phyloP scores from a whole-genome alignment of 2,888 invertebrate genomes.

The Ichneumoninae sp. region DNA sequence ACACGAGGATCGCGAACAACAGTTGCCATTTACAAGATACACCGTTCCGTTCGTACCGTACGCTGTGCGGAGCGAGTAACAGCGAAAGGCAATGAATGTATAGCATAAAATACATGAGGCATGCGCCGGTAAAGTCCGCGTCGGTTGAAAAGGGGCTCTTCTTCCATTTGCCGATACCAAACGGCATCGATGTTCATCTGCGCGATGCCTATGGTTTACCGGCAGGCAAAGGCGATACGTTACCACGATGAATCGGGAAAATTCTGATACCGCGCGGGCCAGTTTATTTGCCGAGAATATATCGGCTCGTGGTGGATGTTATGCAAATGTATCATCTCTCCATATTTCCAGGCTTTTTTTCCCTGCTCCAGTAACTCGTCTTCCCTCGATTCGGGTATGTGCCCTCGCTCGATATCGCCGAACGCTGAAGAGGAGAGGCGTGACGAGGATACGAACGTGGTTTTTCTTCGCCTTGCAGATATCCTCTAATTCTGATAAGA shows the following conservation, averaged over 20 bases:
- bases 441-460: slow-evolving; percentile 57
- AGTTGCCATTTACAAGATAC: not conserved
- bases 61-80: not conserved
- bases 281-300: slow-evolving; percentile 44
- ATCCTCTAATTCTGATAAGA: slow-evolving; percentile 60
- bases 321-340: slow-evolving; percentile 5
- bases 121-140: not conserved
- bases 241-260: slow-evolving; percentile 4
- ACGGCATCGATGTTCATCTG: not conserved
- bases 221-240: not conserved
- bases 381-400: not conserved
- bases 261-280: not conserved
- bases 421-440: slow-evolving; percentile 41
- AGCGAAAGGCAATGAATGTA: not conserved
- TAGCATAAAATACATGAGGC: not conserved
- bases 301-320: slow-evolving; percentile 46
- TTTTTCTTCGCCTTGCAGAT: slow-evolving; percentile 40
- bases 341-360: not conserved
- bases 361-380: not conserved
- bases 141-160: not conserved
- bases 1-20: slow-evolving; percentile 7
- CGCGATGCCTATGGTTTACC: not conserved
- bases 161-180: not conserved
- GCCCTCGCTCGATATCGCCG: slow-evolving; percentile 35
- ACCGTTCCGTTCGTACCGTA: not conserved